These are phyloP conservation scores for Oophaga pumilio DNA, from an alignment of 2,113 vertebrate species.

Conservation along the genomic window DNA sequence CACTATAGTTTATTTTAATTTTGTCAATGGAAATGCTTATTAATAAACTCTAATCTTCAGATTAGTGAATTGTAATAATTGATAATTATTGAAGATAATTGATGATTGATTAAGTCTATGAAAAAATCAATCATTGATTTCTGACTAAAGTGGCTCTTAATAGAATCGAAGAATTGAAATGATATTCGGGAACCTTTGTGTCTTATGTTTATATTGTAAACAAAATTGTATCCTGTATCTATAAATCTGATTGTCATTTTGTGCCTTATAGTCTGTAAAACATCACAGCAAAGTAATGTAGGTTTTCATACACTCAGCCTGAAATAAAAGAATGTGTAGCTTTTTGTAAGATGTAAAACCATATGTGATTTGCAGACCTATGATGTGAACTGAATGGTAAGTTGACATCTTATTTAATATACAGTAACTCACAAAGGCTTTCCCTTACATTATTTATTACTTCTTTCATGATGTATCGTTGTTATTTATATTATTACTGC, in stretches of 20 bases:
- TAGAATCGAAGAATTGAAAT: background rate
- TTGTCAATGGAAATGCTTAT: background rate
- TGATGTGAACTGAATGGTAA: background rate
- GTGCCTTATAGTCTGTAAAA: background rate
- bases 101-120: background rate
- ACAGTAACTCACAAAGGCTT: background rate
- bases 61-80: background rate
- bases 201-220: background rate
- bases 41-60: background rate
- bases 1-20: background rate
- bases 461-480: constrained; percentile 16
- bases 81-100: background rate
- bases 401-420: constrained; percentile 12
- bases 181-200: background rate
- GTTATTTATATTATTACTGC: background rate
- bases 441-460: constrained; percentile 18
- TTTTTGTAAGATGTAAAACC: background rate
- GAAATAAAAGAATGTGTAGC: background rate
- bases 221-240: background rate
- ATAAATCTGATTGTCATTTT: background rate
- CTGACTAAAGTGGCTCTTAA: background rate
- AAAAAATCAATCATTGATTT: background rate
- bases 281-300: background rate
- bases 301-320: background rate
- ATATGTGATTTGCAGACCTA: background rate